phyloP scores from a whole-genome alignment of 2,888 invertebrate species.

The Drosophila stalkeri region DNA sequence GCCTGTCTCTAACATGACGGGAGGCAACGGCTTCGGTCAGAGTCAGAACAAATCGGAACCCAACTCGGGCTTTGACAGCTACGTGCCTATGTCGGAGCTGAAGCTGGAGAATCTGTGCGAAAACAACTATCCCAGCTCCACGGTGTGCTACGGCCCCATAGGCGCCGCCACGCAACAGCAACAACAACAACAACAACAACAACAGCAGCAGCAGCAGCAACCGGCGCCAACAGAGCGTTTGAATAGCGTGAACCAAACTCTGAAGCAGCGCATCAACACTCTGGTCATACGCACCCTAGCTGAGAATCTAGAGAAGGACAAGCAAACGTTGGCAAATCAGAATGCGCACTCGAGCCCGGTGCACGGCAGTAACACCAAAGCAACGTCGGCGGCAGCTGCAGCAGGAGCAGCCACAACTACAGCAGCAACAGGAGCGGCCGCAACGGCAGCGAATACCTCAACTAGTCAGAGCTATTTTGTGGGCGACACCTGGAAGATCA shows the following conservation, averaged over 20 bases:
- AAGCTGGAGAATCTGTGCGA: conserved; percentile 85
- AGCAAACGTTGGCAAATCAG: conserved; percentile 82
- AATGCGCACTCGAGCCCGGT: conserved; percentile 82
- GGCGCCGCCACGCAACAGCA: conserved; percentile 40
- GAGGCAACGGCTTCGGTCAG: conserved; percentile 51
- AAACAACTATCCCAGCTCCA: conserved; percentile 86
- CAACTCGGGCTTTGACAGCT: conserved; percentile 85
- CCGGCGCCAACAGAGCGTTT: conserved; percentile 75
- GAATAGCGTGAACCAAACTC: conserved; percentile 88
- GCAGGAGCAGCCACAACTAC: conserved; percentile 78
- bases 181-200: conserved; percentile 31
- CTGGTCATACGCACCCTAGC: conserved; percentile 95
- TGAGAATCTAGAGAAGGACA: conserved; percentile 90
- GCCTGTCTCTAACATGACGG: conserved; percentile 83
- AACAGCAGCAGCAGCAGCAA: conserved; percentile 28
- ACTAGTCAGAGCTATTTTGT: conserved; percentile 85
- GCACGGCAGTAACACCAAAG: conserved; percentile 63
- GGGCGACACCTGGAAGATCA: conserved; percentile 92
- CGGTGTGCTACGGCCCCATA: conserved; percentile 86
- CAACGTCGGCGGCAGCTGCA: conserved; percentile 7
- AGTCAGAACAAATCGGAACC: conserved; percentile 82
- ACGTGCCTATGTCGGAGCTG: conserved; percentile 82
- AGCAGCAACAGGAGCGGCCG: conserved; percentile 70
- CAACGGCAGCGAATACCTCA: conserved; percentile 63
- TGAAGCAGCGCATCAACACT: conserved; percentile 95